A percentile compares a stretch with the other conserved stretches of the same genome.
These are phyloP conservation scores for Drosophila kepulauana DNA, from an alignment of 1,140 invertebrate genomes.

Conservation along the genomic window DNA sequence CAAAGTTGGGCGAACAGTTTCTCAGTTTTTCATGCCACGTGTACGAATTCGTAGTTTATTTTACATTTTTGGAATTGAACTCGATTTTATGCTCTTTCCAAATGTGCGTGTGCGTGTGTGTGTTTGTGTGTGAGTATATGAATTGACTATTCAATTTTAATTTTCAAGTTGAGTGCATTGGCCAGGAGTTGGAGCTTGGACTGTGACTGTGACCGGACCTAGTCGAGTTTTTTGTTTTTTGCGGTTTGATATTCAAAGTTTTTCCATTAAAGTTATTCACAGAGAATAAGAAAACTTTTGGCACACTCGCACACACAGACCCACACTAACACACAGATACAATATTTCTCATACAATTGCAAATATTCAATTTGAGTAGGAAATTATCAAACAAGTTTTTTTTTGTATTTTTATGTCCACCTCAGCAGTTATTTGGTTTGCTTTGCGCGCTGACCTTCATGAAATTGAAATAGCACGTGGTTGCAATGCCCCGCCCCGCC, in stretches of 20 bases:
- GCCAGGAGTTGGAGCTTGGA: constrained; percentile 11
- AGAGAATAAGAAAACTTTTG: constrained; percentile 79
- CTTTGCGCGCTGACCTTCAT: constrained; percentile 65
- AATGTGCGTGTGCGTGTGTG: constrained; percentile 13
- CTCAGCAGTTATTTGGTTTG: constrained; percentile 38
- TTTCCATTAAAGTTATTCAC: constrained; percentile 82
- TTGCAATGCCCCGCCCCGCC: constrained; percentile 8
- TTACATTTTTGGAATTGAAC: constrained; percentile 11
- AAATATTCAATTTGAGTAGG: constrained; percentile 81
- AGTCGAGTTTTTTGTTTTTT: constrained; percentile 59
- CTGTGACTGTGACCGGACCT: constrained; percentile 17
- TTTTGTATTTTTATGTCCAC: constrained; percentile 25
- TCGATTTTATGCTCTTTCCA: background rate
- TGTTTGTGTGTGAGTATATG: constrained; percentile 34
- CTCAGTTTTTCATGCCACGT: constrained; percentile 3
- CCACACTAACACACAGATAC: constrained; percentile 19
- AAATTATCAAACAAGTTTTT: constrained; percentile 79
- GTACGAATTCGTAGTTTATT: constrained; percentile 6
- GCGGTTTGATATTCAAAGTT: constrained; percentile 82
- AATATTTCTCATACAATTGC: constrained; percentile 53
- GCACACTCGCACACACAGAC: constrained; percentile 28
- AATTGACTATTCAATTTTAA: constrained; percentile 75
- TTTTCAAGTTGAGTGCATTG: constrained; percentile 72
- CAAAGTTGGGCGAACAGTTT: constrained; percentile 5
- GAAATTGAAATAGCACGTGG: constrained; percentile 41